A percentile compares a stretch with the other conserved stretches of the same genome.
phyloP scores from a whole-genome alignment of 2,888 invertebrate genomes.

The Timandra comae region DNA sequence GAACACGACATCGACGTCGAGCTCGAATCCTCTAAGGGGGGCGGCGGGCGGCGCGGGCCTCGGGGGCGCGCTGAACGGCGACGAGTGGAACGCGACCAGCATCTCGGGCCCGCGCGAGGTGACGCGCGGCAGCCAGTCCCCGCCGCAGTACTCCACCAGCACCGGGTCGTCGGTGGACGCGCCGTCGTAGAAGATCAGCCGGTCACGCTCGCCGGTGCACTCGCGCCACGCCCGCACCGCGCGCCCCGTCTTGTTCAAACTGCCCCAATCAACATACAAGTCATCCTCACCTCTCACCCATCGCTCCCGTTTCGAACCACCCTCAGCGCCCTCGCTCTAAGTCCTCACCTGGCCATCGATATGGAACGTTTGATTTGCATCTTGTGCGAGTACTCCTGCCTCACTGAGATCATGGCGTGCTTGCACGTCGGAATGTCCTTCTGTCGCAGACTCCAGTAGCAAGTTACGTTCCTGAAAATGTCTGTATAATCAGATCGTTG shows the following conservation, averaged over 20 bases:
- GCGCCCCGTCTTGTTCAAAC: conserved; percentile 83
- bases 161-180: conserved; percentile 88
- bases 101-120: conserved; percentile 84
- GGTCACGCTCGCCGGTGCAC: conserved; percentile 88
- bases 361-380: conserved; percentile 82
- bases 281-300: background rate
- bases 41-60: conserved; percentile 78
- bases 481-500: too few species aligned
- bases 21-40: conserved; percentile 87
- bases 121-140: conserved; percentile 89
- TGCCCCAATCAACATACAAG: conserved; percentile 36
- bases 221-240: conserved; percentile 88
- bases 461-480: conserved; percentile 94
- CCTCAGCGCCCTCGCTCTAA: background rate
- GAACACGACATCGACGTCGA: conserved; percentile 90
- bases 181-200: conserved; percentile 91
- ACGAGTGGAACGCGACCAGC: conserved; percentile 92
- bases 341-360: conserved; percentile 77
- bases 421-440: conserved; percentile 92
- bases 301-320: background rate
- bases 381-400: conserved; percentile 84
- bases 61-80: conserved; percentile 87
- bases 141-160: conserved; percentile 91
- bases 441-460: conserved; percentile 91
- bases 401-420: conserved; percentile 92